These are phyloP conservation scores for Mystacornis crossleyi DNA, from an alignment of 2,113 vertebrate genomes.

Conservation along the genomic window DNA sequence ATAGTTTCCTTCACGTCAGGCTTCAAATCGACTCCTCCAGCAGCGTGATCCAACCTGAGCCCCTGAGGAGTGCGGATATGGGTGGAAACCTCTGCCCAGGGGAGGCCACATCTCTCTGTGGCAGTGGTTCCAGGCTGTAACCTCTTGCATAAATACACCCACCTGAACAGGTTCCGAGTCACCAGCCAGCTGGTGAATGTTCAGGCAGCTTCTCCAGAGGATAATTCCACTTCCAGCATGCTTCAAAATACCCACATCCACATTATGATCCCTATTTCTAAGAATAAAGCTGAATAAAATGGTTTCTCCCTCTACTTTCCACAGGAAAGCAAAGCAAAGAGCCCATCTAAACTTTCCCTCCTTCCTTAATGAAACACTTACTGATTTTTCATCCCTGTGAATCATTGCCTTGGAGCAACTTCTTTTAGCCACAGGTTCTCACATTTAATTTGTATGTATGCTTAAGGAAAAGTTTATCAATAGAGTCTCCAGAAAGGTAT, in stretches of 20 bases:
- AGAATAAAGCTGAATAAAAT: conserved; percentile 40
- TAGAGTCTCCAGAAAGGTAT: conserved; percentile 57
- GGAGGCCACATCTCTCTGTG: not conserved
- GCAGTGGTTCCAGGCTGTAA: not conserved
- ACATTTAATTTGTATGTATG: conserved; percentile 83
- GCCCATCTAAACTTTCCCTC: conserved; percentile 68
- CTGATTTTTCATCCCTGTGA: conserved; percentile 87
- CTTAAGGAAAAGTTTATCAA: conserved; percentile 77
- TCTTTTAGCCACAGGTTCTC: conserved; percentile 78
- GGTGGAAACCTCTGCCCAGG: not conserved
- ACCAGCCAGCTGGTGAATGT: too few species aligned
- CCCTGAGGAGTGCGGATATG: accelerated
- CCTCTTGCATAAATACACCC: not conserved
- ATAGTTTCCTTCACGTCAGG: not conserved
- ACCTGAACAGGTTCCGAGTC: not conserved
- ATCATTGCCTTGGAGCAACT: conserved; percentile 82
- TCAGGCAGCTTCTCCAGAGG: not conserved
- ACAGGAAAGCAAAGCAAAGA: conserved; percentile 48
- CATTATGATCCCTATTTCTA: not conserved
- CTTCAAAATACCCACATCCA: not conserved
- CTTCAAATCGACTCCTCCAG: accelerated
- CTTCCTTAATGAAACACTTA: conserved; percentile 83
- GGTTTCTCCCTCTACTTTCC: conserved; percentile 19
- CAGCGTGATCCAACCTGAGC: not conserved
- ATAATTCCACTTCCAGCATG: not conserved